Evolutionary conservation across 2,888 invertebrate genomes (phyloP).

Genomic region (Anthoptus insignis): DNA sequence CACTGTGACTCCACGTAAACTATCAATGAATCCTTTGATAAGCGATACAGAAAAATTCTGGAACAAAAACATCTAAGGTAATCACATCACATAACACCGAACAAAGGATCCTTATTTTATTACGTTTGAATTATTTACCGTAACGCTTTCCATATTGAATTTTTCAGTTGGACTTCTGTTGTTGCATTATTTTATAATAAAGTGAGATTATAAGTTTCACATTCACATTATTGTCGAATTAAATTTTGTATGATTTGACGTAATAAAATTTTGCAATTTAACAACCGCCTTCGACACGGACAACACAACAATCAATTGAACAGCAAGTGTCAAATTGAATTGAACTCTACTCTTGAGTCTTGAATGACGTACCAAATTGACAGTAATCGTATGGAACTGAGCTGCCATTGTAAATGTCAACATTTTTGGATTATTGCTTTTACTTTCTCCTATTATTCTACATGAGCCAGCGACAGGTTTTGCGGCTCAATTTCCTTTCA

Average conservation of each 20-base stretch:
- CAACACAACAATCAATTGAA: background rate
- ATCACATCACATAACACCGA: conserved; percentile 41
- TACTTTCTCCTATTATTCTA: no score
- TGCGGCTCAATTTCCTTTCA: no score
- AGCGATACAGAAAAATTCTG: conserved; percentile 89
- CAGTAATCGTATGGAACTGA: no score
- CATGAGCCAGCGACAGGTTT: no score
- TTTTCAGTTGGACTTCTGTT: conserved; percentile 38
- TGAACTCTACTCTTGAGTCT: no score
- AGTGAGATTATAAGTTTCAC: conserved; percentile 34
- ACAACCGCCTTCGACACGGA: no score
- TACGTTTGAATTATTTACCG: conserved; percentile 54
- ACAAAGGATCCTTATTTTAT: conserved; percentile 18
- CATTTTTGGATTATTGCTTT: no score
- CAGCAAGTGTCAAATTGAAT: background rate
- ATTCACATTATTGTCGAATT: conserved; percentile 40
- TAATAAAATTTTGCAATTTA: conserved; percentile 38
- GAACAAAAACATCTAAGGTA: conserved; percentile 61
- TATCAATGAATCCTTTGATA: conserved; percentile 92
- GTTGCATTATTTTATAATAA: conserved; percentile 53
- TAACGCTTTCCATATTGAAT: conserved; percentile 69
- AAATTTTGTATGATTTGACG: conserved; percentile 45
- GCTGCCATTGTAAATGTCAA: no score
- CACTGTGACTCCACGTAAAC: conserved; percentile 92
- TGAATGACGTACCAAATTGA: no score